phyloP scores from a whole-genome alignment of 2,888 invertebrate genomes.

The Celastrina argiolus region DNA sequence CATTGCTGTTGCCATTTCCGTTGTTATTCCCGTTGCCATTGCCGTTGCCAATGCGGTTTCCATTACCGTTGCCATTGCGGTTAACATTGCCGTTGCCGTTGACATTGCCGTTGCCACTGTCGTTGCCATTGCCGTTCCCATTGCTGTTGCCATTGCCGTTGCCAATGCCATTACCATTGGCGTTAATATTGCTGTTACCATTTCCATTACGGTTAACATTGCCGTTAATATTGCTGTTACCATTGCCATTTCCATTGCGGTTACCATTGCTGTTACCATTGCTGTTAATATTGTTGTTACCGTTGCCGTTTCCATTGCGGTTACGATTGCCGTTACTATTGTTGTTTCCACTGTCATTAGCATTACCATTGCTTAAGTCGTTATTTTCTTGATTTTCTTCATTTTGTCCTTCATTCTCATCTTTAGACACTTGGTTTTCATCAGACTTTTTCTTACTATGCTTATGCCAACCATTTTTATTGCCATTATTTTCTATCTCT shows the following conservation, averaged over 20 bases:
- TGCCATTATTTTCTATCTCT: not conserved
- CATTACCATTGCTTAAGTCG: not conserved
- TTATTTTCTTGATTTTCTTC: constrained; percentile 14
- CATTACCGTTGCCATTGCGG: constrained; percentile 5
- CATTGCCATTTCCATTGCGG: constrained; percentile 5
- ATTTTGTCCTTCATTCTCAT: constrained; percentile 15
- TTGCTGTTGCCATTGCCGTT: not conserved
- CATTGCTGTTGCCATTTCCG: not conserved
- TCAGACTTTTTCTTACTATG: constrained; percentile 18
- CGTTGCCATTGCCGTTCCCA: not conserved
- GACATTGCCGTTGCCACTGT: constrained; percentile 4
- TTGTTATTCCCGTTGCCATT: not conserved
- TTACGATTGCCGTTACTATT: not conserved
- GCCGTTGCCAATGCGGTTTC: not conserved
- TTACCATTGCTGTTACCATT: not conserved
- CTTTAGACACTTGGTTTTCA: constrained; percentile 10
- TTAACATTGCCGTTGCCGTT: not conserved
- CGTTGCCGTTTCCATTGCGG: not conserved
- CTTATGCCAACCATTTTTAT: not conserved
- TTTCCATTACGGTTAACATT: constrained; percentile 7
- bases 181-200: not conserved
- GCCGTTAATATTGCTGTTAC: not conserved
- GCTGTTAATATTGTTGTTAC: not conserved
- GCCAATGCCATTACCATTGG: not conserved
- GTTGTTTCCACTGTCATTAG: not conserved